Conservation (phyloP, 2,888 invertebrate genomes). For the Nebria salina region DNA sequence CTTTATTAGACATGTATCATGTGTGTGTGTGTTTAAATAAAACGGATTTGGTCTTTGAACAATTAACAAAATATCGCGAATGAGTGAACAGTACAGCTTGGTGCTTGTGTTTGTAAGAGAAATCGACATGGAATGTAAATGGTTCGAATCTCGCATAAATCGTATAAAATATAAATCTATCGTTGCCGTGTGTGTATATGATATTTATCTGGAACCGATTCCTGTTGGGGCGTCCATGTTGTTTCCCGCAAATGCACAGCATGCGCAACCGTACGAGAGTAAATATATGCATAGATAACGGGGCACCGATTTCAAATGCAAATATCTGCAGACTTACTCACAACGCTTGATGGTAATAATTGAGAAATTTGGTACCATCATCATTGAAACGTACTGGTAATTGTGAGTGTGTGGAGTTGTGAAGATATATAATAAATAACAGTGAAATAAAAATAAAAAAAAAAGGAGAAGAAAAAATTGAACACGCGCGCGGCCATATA, state of each 20-base stretch:
- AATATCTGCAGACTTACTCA: neutral
- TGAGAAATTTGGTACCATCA: too few species aligned
- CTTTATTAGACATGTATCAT: neutral
- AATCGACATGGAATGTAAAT: neutral
- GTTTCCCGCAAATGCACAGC: neutral
- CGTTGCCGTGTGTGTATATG: neutral
- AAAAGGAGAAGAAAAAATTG: neutral
- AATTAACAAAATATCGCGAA: neutral
- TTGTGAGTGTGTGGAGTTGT: too few species aligned
- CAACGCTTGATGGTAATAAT: too few species aligned
- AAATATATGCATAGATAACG: neutral
- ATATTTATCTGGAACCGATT: neutral
- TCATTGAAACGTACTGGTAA: too few species aligned
- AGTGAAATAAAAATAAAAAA: neutral
- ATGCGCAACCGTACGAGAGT: neutral
- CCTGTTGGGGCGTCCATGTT: slow-evolving; percentile 1
- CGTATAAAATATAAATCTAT: neutral
- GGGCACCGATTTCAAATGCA: slow-evolving; percentile 2
- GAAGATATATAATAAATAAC: neutral
- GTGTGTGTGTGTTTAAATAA: neutral
- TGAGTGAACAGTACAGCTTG: too few species aligned
- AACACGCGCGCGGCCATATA: neutral
- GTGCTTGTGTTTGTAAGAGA: neutral
- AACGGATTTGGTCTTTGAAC: neutral
- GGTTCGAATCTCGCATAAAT: neutral